Base-by-base conservation (phyloP, 2,113 vertebrate genomes). In the Cavia porcellus region DNA sequence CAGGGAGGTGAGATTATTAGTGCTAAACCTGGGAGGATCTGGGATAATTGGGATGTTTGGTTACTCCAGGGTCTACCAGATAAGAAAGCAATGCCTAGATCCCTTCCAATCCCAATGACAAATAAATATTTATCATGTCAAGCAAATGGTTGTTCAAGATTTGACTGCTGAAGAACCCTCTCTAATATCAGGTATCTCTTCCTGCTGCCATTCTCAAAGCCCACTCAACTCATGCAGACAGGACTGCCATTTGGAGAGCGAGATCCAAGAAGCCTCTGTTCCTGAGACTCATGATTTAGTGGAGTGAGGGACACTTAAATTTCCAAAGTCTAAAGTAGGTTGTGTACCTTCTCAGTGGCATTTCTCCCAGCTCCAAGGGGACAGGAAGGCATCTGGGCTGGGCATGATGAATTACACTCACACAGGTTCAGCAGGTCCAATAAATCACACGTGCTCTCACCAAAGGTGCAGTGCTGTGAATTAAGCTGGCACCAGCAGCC, bases 401-500 rank as follows among this genome's bases (percentile, higher is more conserved):
- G 30, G 6, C 1, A 86, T 50, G 85, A 84, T 94, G 77, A 79
- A 87, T 90, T 1, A 19, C 24, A 20, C 5, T 62, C 86, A n/a
- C 24, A 0, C 2, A 24, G 64, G 35, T 62, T n/a, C 59, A 85
- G 42, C 89, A 81, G 89, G 72, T 55, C 50, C 74, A 62, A 97
- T 94, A 90, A 94, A 94, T 94, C 95, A 64, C 0, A 2, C 47
- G 50, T 28, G 24, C 74, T 92, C 79, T 92, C 47, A 74, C 30
- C 88, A 75, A 75, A 28, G 75, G 85, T 47, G 38, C 80, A 79
- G n/a, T n/a, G 5, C 91, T 35, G 47, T 86, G 96, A 96, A 80
- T 94, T 57, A 92, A 25, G 19, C 15, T 0, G 45, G 55, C 81
- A 57, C 68, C 8, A 0, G 70, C 14, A 61, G 86, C 45, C 89